Conservation (phyloP, 2,797 vertebrate species). For the Oreonectes daqikongensis region DNA sequence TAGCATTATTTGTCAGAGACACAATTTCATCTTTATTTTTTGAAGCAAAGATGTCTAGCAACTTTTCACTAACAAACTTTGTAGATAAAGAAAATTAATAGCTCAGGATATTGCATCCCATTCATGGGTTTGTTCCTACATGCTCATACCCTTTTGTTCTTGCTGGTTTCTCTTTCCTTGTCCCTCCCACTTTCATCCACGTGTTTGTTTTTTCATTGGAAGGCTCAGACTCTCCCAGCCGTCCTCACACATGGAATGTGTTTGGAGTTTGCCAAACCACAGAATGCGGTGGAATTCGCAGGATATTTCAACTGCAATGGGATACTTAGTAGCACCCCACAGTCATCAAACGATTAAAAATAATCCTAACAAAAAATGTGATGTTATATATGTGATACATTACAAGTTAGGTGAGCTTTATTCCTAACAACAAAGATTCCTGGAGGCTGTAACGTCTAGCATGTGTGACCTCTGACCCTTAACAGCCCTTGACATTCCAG, state of each 20-base stretch:
- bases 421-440: neutral
- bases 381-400: neutral
- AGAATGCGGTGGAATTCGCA: constrained; percentile 39
- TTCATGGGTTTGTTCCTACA: neutral
- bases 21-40: too few species aligned
- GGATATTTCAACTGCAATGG: constrained; percentile 28
- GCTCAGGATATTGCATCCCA: neutral
- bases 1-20: too few species aligned
- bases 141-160: neutral
- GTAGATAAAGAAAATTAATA: neutral
- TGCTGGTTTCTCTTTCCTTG: neutral
- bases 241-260: constrained; percentile 48
- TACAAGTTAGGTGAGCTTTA: neutral
- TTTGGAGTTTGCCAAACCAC: constrained; percentile 46
- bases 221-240: constrained; percentile 25
- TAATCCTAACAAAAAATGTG: constrained; percentile 7
- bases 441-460: constrained; percentile 9
- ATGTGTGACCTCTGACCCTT: constrained; percentile 26
- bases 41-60: too few species aligned
- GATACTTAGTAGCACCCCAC: constrained; percentile 16
- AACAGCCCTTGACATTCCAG: constrained; percentile 16
- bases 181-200: constrained; percentile 21
- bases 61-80: neutral
- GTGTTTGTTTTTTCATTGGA: constrained; percentile 32
- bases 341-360: constrained; percentile 24